Conservation (phyloP, 2,797 vertebrate species). For the Gymnoscopelus braueri region DNA sequence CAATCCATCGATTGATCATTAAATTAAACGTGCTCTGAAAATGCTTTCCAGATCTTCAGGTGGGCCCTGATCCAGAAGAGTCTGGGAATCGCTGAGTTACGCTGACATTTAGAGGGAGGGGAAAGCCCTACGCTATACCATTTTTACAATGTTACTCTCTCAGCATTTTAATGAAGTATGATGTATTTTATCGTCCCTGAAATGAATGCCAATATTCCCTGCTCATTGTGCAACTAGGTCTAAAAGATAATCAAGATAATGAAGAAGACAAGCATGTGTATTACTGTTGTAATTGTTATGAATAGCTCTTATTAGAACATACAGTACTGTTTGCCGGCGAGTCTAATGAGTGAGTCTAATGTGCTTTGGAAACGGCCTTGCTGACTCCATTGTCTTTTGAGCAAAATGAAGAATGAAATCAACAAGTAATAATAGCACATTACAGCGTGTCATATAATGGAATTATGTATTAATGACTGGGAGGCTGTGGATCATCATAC, state of each 20-base stretch:
- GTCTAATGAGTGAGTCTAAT: no score
- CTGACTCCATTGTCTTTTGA: constrained; percentile 13
- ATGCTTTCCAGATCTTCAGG: constrained; percentile 23
- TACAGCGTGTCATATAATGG: constrained; percentile 28
- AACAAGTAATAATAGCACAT: constrained; percentile 29
- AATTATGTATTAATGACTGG: constrained; percentile 42
- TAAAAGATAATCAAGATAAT: background rate
- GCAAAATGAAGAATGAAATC: constrained; percentile 51
- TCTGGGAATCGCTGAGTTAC: constrained; percentile 32
- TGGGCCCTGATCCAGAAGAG: constrained; percentile 29
- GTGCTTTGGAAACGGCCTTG: background rate
- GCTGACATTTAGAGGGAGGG: constrained; percentile 48
- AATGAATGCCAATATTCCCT: background rate
- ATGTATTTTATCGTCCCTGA: no score
- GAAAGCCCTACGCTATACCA: constrained; percentile 11
- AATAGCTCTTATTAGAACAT: no score
- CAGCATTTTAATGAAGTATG: no score
- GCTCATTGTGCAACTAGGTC: background rate
- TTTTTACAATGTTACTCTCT: no score
- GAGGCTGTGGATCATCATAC: constrained; percentile 39
- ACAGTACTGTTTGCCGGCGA: no score
- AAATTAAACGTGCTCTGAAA: no score
- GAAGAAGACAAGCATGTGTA: background rate
- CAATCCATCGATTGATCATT: no score
- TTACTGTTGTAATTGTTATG: no score